These are phyloP conservation scores for Athripsodes cinereus DNA, from an alignment of 2,888 invertebrate species.

Conservation along the genomic window DNA sequence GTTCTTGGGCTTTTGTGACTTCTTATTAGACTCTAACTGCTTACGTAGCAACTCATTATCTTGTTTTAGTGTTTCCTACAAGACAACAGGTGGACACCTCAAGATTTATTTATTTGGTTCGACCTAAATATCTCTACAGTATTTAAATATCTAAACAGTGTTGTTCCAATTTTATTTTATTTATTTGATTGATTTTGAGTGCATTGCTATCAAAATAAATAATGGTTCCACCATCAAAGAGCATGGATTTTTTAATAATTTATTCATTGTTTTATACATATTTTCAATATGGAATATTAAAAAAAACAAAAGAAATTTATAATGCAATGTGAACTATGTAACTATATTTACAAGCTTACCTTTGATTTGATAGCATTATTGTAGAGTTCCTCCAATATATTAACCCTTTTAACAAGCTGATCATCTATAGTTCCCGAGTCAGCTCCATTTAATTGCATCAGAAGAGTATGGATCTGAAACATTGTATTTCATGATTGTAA, in stretches of 20 bases:
- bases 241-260: no score
- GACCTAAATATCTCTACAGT: no score
- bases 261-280: neutral
- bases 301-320: no score
- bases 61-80: conserved; percentile 24
- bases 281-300: no score
- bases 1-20: conserved; percentile 29
- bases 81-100: no score
- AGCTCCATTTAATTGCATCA: conserved; percentile 17
- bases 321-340: no score
- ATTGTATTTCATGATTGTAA: neutral
- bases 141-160: no score
- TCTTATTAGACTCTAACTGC: conserved; percentile 38
- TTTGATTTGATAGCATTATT: conserved; percentile 17
- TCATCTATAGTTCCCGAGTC: conserved; percentile 11
- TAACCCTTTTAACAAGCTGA: conserved; percentile 17
- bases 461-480: conserved; percentile 19
- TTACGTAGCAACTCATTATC: conserved; percentile 36
- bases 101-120: no score
- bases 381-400: conserved; percentile 22
- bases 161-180: no score
- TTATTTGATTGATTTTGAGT: no score
- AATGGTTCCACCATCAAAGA: no score
- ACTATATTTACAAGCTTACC: conserved; percentile 17
- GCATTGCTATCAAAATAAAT: no score